Conservation (phyloP, 2,113 vertebrate genomes). For the Dissostichus mawsoni region DNA sequence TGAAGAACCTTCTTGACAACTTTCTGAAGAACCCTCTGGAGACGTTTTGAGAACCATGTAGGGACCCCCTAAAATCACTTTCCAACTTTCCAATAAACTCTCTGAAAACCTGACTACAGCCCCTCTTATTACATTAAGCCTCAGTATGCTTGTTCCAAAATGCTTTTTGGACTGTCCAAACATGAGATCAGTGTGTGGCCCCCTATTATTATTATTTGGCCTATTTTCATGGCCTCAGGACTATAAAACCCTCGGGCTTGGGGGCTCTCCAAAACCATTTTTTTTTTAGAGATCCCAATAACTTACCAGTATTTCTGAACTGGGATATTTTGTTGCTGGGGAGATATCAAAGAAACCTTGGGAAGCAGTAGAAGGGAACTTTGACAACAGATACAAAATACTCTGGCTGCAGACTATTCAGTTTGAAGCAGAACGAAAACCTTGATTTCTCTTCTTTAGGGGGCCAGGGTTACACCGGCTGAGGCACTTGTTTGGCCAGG, state of each 20-base stretch:
- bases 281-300: neutral
- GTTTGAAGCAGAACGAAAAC: neutral
- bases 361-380: neutral
- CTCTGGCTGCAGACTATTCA: neutral
- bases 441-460: neutral
- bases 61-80: neutral
- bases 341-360: neutral
- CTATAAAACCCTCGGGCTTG: no score
- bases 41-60: neutral
- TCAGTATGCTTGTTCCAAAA: neutral
- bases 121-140: neutral
- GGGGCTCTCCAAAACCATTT: no score
- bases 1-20: conserved; percentile 21
- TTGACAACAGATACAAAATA: no score
- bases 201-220: neutral
- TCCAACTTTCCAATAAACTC: neutral
- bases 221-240: neutral
- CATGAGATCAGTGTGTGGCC: no score
- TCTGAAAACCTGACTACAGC: neutral
- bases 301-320: neutral
- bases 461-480: neutral
- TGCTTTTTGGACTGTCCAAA: no score
- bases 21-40: conserved; percentile 6
- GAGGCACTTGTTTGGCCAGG: neutral
- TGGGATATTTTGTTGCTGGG: neutral